A percentile compares a stretch with the other conserved stretches of the same genome.
Evolutionary conservation across 2,888 invertebrate species (phyloP).

Genomic region (Pseudanteris insignis): DNA sequence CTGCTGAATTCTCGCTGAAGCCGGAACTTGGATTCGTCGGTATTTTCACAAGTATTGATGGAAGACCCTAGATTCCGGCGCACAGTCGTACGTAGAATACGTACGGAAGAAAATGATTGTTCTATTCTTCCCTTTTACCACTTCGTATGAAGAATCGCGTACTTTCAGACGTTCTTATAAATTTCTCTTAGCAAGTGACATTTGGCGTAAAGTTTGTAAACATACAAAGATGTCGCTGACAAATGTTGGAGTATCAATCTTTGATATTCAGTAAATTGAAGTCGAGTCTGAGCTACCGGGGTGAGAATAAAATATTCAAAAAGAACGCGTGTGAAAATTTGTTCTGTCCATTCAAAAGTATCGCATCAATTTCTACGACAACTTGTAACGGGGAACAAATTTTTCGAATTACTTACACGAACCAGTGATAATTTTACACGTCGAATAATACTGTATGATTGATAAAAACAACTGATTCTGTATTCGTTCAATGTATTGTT

Average conservation of each 20-base stretch:
- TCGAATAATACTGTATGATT: too few relatives aligned
- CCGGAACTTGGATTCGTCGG: constrained; percentile 22
- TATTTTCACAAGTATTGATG: constrained; percentile 38
- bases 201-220: constrained; percentile 36
- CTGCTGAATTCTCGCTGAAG: constrained; percentile 33
- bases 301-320: too few relatives aligned
- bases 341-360: too few relatives aligned
- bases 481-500: too few relatives aligned
- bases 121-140: constrained; percentile 34
- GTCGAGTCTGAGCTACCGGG: too few relatives aligned
- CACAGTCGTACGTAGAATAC: constrained; percentile 9
- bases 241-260: constrained; percentile 34
- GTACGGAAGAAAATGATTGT: constrained; percentile 40
- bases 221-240: constrained; percentile 25
- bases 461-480: too few relatives aligned
- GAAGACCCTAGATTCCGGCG: too few relatives aligned
- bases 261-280: constrained; percentile 33
- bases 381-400: too few relatives aligned
- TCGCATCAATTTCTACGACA: too few relatives aligned
- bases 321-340: too few relatives aligned
- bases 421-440: too few relatives aligned
- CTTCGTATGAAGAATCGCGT: constrained; percentile 40
- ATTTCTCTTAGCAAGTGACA: constrained; percentile 30
- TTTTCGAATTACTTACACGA: too few relatives aligned
- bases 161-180: constrained; percentile 34